These are phyloP conservation scores for Drosophila orena DNA, from an alignment of 1,140 invertebrate species.

Conservation along the genomic window DNA sequence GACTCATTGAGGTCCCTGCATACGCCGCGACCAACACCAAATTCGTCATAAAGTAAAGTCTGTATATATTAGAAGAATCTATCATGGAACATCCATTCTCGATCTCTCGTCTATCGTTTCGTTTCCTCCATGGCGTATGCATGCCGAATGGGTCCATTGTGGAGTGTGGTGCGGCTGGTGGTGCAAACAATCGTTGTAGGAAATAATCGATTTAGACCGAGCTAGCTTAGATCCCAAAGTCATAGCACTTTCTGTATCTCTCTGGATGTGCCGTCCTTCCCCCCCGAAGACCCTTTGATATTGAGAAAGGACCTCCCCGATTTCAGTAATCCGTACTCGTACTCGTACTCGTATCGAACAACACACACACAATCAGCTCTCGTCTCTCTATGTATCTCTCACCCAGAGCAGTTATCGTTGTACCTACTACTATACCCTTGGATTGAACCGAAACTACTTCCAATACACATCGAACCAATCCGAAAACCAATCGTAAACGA, in stretches of 20 bases:
- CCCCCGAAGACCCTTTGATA: neutral
- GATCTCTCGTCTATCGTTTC: constrained; percentile 9
- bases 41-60: constrained; percentile 1
- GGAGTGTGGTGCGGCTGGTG: constrained; percentile 63
- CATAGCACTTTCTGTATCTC: constrained; percentile 3
- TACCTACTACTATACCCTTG: constrained; percentile 18
- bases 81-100: constrained; percentile 18
- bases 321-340: neutral
- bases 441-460: constrained; percentile 51
- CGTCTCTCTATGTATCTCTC: constrained; percentile 5
- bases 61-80: constrained; percentile 50
- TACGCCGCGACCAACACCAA: constrained; percentile 18
- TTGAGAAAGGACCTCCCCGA: neutral
- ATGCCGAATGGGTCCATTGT: constrained; percentile 72
- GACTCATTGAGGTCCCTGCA: constrained; percentile 67
- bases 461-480: constrained; percentile 28
- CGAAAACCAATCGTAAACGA: constrained; percentile 9
- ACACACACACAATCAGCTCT: constrained; percentile 7
- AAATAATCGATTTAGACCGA: constrained; percentile 31
- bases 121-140: constrained; percentile 44
- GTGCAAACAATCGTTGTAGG: constrained; percentile 40
- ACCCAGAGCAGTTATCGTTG: constrained; percentile 16
- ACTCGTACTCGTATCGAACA: neutral
- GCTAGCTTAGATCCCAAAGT: constrained; percentile 13
- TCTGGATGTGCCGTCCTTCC: constrained; percentile 13